Percentiles rank a stretch among this genome's conserved stretches.
These are phyloP conservation scores for Gasteruption jaculator DNA, from an alignment of 2,888 invertebrate species.

Conservation along the genomic window DNA sequence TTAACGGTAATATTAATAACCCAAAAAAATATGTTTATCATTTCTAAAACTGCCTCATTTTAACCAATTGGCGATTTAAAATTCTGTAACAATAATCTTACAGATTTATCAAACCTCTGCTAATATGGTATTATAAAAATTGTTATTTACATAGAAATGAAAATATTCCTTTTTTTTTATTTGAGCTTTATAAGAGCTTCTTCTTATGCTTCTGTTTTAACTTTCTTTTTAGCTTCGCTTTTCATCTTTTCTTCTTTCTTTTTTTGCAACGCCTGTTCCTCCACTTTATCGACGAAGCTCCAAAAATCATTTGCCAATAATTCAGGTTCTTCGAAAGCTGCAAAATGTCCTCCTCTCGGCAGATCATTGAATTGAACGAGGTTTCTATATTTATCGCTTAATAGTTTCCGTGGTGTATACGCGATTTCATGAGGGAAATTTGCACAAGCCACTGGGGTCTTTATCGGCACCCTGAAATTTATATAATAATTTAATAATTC, in stretches of 20 bases:
- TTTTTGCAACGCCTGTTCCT: conserved; percentile 12
- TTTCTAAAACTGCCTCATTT: too few relatives aligned
- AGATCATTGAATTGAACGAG: conserved; percentile 65
- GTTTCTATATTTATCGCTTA: conserved; percentile 62
- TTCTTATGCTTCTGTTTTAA: too few relatives aligned
- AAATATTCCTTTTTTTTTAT: too few relatives aligned
- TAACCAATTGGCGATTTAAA: too few relatives aligned
- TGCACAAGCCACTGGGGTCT: conserved; percentile 71
- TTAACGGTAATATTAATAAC: too few relatives aligned
- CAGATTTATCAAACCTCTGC: too few relatives aligned
- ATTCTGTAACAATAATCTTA: too few relatives aligned
- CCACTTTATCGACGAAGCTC: conserved; percentile 54
- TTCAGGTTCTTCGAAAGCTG: conserved; percentile 74
- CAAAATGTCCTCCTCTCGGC: conserved; percentile 79
- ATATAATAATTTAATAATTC: background rate
- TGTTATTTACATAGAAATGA: too few relatives aligned
- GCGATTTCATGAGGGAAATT: conserved; percentile 68
- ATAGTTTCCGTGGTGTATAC: conserved; percentile 58
- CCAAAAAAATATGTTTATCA: too few relatives aligned
- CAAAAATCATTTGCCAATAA: conserved; percentile 69
- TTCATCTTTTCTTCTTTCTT: conserved; percentile 12
- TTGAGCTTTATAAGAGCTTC: too few relatives aligned
- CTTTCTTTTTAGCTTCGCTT: too few relatives aligned
- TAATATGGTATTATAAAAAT: too few relatives aligned
- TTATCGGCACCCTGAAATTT: conserved; percentile 60